These are phyloP conservation scores for Chelon auratus DNA, from an alignment of 2,797 vertebrate species.

Conservation along the genomic window DNA sequence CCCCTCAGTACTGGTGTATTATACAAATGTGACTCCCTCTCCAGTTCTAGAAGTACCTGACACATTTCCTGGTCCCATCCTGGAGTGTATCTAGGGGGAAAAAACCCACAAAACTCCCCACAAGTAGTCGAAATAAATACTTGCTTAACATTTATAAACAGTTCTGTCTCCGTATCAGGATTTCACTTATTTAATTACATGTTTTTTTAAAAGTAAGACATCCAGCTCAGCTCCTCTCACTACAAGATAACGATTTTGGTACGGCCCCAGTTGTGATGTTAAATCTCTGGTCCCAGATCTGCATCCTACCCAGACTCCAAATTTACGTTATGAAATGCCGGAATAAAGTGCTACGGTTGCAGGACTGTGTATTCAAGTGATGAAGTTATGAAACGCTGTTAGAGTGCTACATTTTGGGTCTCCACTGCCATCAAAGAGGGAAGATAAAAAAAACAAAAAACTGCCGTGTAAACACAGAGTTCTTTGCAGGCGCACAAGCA, in stretches of 20 bases:
- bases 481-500: constrained; percentile 60
- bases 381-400: constrained; percentile 45
- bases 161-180: background rate
- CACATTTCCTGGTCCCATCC: background rate
- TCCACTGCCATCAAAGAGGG: constrained; percentile 46
- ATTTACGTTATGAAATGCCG: constrained; percentile 16
- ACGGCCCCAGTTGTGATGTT: constrained; percentile 12
- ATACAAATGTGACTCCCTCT: background rate
- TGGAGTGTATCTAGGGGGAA: too few species aligned
- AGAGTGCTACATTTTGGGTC: constrained; percentile 41
- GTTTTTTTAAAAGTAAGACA: background rate
- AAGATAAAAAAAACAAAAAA: constrained; percentile 26
- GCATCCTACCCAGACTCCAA: constrained; percentile 5
- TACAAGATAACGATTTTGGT: background rate
- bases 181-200: background rate
- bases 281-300: constrained; percentile 31
- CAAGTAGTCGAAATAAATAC: too few species aligned
- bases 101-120: too few species aligned
- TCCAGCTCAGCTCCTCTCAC: background rate
- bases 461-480: constrained; percentile 53
- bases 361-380: constrained; percentile 41
- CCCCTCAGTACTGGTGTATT: background rate
- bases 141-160: background rate
- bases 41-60: background rate
- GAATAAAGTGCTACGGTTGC: constrained; percentile 36